Evolutionary conservation across 2,113 vertebrate species (phyloP).

Genomic region (Scopus umbretta): DNA sequence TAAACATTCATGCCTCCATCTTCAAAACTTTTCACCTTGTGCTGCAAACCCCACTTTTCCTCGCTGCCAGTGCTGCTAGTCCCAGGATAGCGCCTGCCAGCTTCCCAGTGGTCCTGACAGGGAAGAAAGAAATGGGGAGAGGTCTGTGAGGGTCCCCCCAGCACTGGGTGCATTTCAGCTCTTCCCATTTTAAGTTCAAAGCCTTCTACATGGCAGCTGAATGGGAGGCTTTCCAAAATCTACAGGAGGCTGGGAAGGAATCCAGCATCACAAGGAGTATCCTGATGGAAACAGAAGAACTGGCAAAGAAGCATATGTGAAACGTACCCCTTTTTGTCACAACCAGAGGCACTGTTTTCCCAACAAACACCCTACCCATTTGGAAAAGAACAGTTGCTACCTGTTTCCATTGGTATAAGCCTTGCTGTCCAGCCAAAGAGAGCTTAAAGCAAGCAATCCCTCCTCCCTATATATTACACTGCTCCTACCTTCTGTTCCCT

Average conservation of each 20-base stretch:
- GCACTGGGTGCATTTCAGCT: neutral
- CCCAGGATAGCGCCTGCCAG: neutral
- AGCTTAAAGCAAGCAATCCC: neutral
- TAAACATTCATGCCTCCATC: neutral
- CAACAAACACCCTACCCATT: constrained; percentile 16
- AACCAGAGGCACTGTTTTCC: constrained; percentile 35
- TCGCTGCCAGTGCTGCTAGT: neutral
- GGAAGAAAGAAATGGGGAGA: neutral
- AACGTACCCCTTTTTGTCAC: constrained; percentile 5
- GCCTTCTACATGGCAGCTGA: constrained; percentile 47
- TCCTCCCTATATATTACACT: neutral
- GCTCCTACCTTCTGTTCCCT: neutral
- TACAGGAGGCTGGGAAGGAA: constrained; percentile 54
- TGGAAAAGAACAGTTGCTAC: neutral
- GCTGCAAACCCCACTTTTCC: neutral
- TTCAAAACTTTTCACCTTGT: neutral
- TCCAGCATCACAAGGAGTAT: constrained; percentile 41
- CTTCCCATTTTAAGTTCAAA: constrained; percentile 46
- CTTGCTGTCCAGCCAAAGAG: neutral
- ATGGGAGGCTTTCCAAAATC: constrained; percentile 53
- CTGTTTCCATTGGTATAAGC: neutral
- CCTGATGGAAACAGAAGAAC: constrained; percentile 30
- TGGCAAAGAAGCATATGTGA: constrained; percentile 33
- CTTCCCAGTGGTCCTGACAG: neutral
- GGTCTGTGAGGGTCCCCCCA: neutral